Base-by-base conservation (phyloP, 2,113 vertebrate species). In the Hemiprocne comata region DNA sequence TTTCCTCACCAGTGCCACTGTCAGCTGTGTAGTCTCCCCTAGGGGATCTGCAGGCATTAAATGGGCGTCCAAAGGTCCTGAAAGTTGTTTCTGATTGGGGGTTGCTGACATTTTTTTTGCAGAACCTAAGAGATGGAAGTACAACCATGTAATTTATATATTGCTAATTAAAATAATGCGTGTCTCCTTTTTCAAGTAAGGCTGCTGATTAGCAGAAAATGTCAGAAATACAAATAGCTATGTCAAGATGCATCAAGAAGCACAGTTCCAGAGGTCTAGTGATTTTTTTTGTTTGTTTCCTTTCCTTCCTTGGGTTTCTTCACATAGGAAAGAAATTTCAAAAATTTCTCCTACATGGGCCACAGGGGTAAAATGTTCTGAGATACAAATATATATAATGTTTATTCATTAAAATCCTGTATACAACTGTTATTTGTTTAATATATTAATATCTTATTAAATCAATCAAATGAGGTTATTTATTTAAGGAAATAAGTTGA, bases 1-100 rank as follows among this genome's bases (percentile, higher is more conserved):
- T 98, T 98, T 98, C 98, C 97, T 98, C 98, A 98, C 97, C 97
- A 98, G 97, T 95, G 98, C 96, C 95, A 98, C 98, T 94, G 98
- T 97, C 97, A 98, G 98, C 97, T 98, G 97, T 97, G 86, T 84
- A 94, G 93, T 95, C 94, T 97, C 95, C 97, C 95, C 93, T 66
- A 93, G 97, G 97, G 97, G 93, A 94, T 94, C 97, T 97, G 94
- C 97, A 93, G 97, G 97, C 97, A 95, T 88, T 93, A 95, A 95
- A 84, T 88, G 93, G 97, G 95, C 90, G 81, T 98, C 97, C 91
- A 96, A 97, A 96, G 96, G 94, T 95, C 96, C 96, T 85, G 89
- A 94, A 96, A 96, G 96, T 95, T 97, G 95, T 95, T 97, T 97
- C 94, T 96, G 75, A 96, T 83, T 95, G 94, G 94, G 94, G 70